A percentile compares a stretch with the other conserved stretches of the same genome.
Conservation (phyloP, 2,797 vertebrate species). For the Dromococcyx pavoninus region DNA sequence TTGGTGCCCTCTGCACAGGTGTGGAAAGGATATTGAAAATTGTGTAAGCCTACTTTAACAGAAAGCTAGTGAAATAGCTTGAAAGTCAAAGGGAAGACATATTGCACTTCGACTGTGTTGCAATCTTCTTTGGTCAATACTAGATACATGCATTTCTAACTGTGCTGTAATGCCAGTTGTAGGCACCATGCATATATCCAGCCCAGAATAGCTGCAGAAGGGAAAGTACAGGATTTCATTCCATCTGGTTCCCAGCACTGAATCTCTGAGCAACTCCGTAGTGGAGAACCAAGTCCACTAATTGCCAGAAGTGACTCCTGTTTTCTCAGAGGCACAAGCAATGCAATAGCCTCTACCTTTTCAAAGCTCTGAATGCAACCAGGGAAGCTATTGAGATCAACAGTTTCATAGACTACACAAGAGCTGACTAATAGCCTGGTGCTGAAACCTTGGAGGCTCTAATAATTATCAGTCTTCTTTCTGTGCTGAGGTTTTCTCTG, state of each 20-base stretch:
- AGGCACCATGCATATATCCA: rapidly evolving
- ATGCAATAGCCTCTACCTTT: neutral
- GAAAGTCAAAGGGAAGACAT: neutral
- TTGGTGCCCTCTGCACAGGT: neutral
- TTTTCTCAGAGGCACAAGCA: neutral
- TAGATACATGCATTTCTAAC: rapidly evolving
- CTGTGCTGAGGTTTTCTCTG: neutral
- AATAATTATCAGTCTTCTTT: neutral
- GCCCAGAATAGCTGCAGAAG: neutral
- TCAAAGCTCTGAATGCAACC: neutral
- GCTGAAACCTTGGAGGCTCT: neutral
- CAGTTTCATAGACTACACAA: neutral
- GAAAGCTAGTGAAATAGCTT: rapidly evolving
- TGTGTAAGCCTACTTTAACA: neutral
- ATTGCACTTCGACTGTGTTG: neutral
- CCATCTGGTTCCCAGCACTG: neutral
- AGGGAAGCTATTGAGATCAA: neutral
- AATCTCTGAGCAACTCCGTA: rapidly evolving
- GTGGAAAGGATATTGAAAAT: neutral
- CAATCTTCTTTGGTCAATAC: neutral
- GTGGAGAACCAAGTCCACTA: neutral
- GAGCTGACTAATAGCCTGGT: neutral
- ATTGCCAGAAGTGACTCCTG: neutral
- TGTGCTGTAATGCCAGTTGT: neutral
- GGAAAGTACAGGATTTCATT: neutral